Base-by-base conservation (phyloP, 92 coral and sea anemone genomes). In the Pocillopora meandrina region DNA sequence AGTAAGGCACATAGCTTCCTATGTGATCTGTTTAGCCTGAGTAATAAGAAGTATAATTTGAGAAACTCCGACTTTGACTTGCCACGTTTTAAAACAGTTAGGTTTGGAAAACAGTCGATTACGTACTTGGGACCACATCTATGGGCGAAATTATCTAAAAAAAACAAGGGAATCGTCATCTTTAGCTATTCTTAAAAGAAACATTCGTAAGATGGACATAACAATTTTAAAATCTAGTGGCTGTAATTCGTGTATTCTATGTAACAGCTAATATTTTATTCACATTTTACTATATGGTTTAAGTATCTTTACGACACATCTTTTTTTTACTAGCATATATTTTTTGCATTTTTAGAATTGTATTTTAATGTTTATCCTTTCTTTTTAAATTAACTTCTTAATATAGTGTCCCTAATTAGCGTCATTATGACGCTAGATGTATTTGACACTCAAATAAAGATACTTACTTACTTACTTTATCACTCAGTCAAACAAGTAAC, bases 51-150 rank as follows among this genome's bases (percentile, higher is more conserved):
- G 6, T 12, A 9, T 21, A 12, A 62, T 21, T 13, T 62, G 66
- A 62, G 19, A 62, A 62, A 62, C n/a, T 62, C 21, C 16, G 66
- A 62, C n/a, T 62, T 62, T 1, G 66, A 62, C 16, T 12, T 60
- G 63, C 12, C 63, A 8, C 63, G 17, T 16, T 62, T 1, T 16
- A 62, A 62, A 62, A 62, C 66, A 62, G 21, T 12, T 21, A 60
- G 13, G 63, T 10, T 60, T 16, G 66, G 66, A 62, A 62, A 62
- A 62, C 66, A 62, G 6, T 62, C 66, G 3, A 15, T 62, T 62
- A 62, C 8, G 66, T 12, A 62, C 66, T 62, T 12, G 66, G 66
- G 80, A 62, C 66, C 66, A 62, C 66, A 62, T 62, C 19, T 62
- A 62, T 62, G 66, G 19, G 66, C 66, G n/a, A 9, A 62, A 16